Conservation (phyloP, 2,797 vertebrate species). For the Eremophila alpestris region DNA sequence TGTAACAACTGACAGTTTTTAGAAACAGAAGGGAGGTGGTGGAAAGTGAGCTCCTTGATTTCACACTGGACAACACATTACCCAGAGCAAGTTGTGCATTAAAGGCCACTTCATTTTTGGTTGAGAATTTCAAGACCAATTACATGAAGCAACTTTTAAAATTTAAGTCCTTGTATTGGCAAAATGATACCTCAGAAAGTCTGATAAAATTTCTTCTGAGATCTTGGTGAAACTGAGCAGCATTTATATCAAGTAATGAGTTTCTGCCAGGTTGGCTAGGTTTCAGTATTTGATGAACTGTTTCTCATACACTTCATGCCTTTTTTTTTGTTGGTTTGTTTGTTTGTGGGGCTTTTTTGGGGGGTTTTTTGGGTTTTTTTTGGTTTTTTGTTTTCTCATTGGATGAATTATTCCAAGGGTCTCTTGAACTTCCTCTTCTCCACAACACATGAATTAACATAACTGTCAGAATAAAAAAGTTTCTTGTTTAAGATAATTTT, state of each 20-base stretch:
- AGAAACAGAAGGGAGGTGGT: neutral
- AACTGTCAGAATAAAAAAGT: neutral
- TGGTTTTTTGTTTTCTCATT: neutral
- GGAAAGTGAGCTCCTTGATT: constrained; percentile 53
- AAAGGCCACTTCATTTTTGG: constrained; percentile 9
- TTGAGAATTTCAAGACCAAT: constrained; percentile 18
- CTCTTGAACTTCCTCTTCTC: neutral
- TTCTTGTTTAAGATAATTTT: neutral
- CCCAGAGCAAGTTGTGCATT: neutral
- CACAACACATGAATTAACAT: neutral
- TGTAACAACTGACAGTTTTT: constrained; percentile 55
- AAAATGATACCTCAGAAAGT: neutral
- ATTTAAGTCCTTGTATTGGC: neutral
- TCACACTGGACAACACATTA: constrained; percentile 12
- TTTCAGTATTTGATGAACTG: neutral
- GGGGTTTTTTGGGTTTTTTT: too few species aligned
- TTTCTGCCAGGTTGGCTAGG: neutral
- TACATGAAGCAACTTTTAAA: neutral
- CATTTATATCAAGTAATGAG: neutral
- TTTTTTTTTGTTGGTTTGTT: neutral
- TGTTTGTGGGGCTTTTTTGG: too few species aligned
- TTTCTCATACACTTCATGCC: neutral
- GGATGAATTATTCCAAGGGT: neutral
- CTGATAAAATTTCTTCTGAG: neutral
- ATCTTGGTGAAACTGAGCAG: neutral